Base-by-base conservation (phyloP, 2,113 vertebrate species). In the Brachyistius frenatus region DNA sequence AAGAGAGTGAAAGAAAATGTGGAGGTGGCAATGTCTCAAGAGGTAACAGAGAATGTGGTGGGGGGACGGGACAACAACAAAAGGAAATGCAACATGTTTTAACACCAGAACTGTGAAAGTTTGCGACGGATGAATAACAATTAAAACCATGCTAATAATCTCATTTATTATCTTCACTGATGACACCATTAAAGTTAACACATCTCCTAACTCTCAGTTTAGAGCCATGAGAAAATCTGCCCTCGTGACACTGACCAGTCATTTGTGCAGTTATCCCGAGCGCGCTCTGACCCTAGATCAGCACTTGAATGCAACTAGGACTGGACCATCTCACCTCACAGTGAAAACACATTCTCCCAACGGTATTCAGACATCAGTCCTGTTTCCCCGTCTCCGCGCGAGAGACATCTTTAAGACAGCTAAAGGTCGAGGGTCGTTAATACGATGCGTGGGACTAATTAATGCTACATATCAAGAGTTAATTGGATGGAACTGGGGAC, bases 221-320 rank as follows among this genome's bases (percentile, higher is more conserved):
- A 64, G 63, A 66, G 41, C 49, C 69, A 73, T 80, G 68, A 84
- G 58, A 76, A 63, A 71, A 74, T 66, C 46, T 73, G 46, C 15
- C 16, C 32, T 55, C 13, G 3, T 15, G n/a, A 74, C 30, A 73
- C 62, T 16, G 36, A 60, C 32, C 55, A 23, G 23, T 47, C 35
- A 16, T 37, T 64, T 64, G 23, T 41, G 53, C 16, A 16, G 35
- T 8, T 47, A 32, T 31, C 5, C 15, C 5, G 5, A 3, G 3
- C 7, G 11, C 44, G 35, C 35, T 50, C 39, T 36, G 68, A 66
- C 62, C 35, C 36, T 7, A 9, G 7, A 37, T 65, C 41, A 72
- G 63, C 44, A 4, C 0, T 39, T 53, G 55, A 66, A 60, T 9
- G 47, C 9, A 11, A 47, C 54, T 23, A 16, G 15, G 30, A 46